phyloP scores from a whole-genome alignment of 2,113 vertebrate genomes.

The Phaethornis superciliosus region DNA sequence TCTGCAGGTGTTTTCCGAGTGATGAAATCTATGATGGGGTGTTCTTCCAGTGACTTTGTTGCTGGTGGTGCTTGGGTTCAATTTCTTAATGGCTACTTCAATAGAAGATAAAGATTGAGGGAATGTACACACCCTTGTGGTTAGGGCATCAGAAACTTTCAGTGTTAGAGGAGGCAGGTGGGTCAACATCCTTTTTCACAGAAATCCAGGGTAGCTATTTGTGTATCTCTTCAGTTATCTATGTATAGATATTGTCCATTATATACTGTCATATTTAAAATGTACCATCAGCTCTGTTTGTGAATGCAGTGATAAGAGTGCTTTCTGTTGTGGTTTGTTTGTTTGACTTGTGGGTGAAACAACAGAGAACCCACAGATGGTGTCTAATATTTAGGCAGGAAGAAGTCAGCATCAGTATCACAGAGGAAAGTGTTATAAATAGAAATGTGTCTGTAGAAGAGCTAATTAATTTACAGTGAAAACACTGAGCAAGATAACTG shows the following conservation, averaged over 20 bases:
- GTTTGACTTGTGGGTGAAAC: conserved; percentile 58
- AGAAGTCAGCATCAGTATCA: conserved; percentile 14
- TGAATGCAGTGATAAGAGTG: neutral
- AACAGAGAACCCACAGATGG: conserved; percentile 33
- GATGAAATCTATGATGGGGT: neutral
- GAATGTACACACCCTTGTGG: neutral
- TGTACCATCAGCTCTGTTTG: neutral
- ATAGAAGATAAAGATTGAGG: neutral
- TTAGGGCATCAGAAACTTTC: neutral
- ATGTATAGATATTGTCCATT: accelerated
- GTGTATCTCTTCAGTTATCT: neutral
- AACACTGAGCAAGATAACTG: neutral
- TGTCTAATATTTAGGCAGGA: conserved; percentile 15
- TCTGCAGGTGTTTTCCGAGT: neutral
- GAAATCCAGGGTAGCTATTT: neutral
- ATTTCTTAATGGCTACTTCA: neutral
- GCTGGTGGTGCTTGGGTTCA: neutral
- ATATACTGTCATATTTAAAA: neutral
- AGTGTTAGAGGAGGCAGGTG: neutral
- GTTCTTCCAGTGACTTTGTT: neutral
- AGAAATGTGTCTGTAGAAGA: conserved; percentile 43
- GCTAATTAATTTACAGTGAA: conserved; percentile 65
- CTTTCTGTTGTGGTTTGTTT: conserved; percentile 52
- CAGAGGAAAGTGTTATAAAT: conserved; percentile 51
- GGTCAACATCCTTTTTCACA: neutral